Evolutionary conservation across 2,888 invertebrate genomes (phyloP), one percentile per base, ranked within the genome.

Genomic region (Furcula furcula): DNA sequence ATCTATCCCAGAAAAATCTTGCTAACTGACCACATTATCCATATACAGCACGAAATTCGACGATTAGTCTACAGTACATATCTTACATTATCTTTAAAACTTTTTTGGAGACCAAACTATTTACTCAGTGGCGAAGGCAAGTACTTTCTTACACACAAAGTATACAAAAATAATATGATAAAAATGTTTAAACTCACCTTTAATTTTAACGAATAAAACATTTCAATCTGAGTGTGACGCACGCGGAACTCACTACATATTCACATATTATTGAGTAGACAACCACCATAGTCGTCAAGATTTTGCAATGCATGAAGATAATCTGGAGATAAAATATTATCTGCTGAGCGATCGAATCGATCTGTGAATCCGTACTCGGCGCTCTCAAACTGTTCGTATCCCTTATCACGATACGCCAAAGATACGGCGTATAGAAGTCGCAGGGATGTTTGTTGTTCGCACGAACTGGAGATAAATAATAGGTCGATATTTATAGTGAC

Each of bases 231-330:
- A 12, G 34, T 29, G 13, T 10, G 13, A 10, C 12, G 14, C 26
- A 31, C 28, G 16, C 11, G 21, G 34, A 15, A 35, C 40, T 22
- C 32, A 26, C 14, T 26, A 4, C 40, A 44, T 18, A 33, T 30
- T 15, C 40, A 45, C 55, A 50, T 50, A 34, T 32, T 40, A 39
- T 31, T 5, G 4, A n/a, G 1, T 4, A 34, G 25, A 27, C 6
- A 25, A 36, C 28, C 29, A 31, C 31, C 9, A 25, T 39, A 33
- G 49, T 55, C 30, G 34, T 33, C 28, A 30, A 61, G 55, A 67
- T 71, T 74, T 68, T 58, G 70, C 66, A 72, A 72, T 34, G 54
- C 54, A 40, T 71, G 77, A n/a, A n/a, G n/a, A 79, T 82, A 78
- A 66, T 7, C 15, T 36, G 35, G 37, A 73, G 82, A 84, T 82